Evolutionary conservation across 2,797 vertebrate genomes (phyloP), one percentile per base, ranked within the genome.

Genomic region (Sebastes iracundus): DNA sequence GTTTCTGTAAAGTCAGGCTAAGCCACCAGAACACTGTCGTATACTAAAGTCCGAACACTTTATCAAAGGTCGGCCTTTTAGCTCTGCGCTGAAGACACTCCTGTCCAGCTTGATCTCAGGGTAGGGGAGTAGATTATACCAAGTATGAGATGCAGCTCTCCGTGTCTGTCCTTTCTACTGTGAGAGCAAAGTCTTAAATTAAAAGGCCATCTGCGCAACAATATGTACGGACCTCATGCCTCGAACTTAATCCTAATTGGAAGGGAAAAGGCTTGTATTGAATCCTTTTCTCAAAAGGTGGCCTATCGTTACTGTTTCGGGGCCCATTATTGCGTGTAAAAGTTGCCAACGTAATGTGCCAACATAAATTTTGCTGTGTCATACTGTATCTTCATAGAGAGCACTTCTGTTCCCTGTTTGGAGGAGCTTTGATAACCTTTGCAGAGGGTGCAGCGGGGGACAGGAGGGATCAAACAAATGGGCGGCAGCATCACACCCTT

Each of bases 41-140:
- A 23, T 67, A 55, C 62, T 78, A 18, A 78, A 87, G 80, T 89
- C 74, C 61, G 65, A 86, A 90, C 83, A 86, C 86, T 89, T 88
- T 81, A 81, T 80, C 75, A 77, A 83, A 84, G 88, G 85, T 81
- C 32, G 77, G 90, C 87, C 82, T 90, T 92, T 91, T 91, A 79
- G 85, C 86, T 87, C 89, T 92, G 82, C 64, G 93, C 92, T 93
- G 92, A 91, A 87, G 89, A 89, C 91, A 58, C 88, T 86, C 87
- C 69, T 85, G 90, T 93, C 92, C 91, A 91, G 86, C 94, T 93
- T 86, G 89, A 95, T 93, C 95, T 96, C 95, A 96, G 95, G 96
- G 94, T 95, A 87, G 91, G 94, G 87, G 90, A 90, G 91, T 91
- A 87, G 75, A 88, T 80, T 82, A 90, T 87, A 85, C 80, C 77